These are phyloP conservation scores for Lepus oiostolus DNA, from an alignment of 2,797 vertebrate species.

Conservation along the genomic window DNA sequence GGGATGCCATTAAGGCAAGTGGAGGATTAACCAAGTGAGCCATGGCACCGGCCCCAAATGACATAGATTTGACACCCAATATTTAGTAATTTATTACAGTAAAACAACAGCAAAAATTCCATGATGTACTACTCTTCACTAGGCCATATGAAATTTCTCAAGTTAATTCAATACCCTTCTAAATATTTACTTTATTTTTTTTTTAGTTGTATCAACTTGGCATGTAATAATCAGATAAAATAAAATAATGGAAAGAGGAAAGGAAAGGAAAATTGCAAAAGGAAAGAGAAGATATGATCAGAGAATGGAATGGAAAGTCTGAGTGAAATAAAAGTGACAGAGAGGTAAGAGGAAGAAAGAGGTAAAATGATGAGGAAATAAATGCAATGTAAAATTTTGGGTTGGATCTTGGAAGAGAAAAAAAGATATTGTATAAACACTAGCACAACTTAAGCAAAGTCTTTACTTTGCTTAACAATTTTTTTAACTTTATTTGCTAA, in stretches of 20 bases:
- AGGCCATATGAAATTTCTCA: not conserved
- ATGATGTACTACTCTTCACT: not conserved
- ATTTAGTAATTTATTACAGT: conserved; percentile 45
- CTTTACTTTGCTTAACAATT: not conserved
- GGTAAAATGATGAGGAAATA: not conserved
- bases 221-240: conserved; percentile 51
- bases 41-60: not conserved
- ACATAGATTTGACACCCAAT: not conserved
- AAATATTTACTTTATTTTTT: conserved; percentile 54
- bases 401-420: not conserved
- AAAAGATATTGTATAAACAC: not conserved
- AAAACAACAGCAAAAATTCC: conserved; percentile 41
- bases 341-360: not conserved
- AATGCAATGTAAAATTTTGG: not conserved
- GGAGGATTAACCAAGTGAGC: too few species aligned
- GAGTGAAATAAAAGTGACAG: not conserved
- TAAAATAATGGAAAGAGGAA: conserved; percentile 13
- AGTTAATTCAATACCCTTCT: not conserved
- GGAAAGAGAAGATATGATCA: conserved; percentile 18
- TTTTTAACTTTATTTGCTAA: not conserved
- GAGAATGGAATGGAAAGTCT: not conserved
- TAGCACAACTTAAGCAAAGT: conserved; percentile 29
- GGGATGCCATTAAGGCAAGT: too few species aligned
- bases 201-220: not conserved
- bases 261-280: conserved; percentile 40